These are phyloP conservation scores for Temnothorax curvispinosus DNA, from an alignment of 1,140 invertebrate species.

Conservation along the genomic window DNA sequence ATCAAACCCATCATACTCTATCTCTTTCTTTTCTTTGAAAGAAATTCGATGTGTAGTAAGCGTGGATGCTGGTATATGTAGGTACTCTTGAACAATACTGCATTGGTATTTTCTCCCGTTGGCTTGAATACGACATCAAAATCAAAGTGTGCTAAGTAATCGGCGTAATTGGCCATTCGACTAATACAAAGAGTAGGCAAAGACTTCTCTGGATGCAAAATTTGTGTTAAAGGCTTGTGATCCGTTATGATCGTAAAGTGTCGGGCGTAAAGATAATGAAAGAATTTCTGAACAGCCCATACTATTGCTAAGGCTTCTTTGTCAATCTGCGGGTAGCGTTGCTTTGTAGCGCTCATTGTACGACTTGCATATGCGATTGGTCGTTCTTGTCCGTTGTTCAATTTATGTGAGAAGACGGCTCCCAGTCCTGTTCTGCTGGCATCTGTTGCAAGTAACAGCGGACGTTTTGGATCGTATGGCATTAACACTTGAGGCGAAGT, in stretches of 20 bases:
- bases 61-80: too few species aligned
- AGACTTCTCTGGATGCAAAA: neutral
- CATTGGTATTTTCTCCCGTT: neutral
- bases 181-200: neutral
- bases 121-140: neutral
- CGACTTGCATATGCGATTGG: neutral
- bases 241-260: neutral
- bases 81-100: neutral
- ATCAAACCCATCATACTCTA: slow-evolving; percentile 38
- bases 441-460: neutral
- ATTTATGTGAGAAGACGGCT: neutral
- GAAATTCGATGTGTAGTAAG: too few species aligned
- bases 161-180: too few species aligned
- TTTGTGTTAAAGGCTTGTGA: neutral
- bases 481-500: neutral
- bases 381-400: neutral
- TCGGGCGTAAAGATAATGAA: neutral
- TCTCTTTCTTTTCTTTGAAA: neutral
- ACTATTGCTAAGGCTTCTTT: neutral
- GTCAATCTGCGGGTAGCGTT: neutral
- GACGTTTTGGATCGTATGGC: neutral
- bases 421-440: neutral
- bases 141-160: too few species aligned
- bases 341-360: neutral
- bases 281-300: neutral